Evolutionary conservation across 2,113 vertebrate genomes (phyloP), one percentile per base, ranked within the genome.

Genomic region (Ameiurus melas): DNA sequence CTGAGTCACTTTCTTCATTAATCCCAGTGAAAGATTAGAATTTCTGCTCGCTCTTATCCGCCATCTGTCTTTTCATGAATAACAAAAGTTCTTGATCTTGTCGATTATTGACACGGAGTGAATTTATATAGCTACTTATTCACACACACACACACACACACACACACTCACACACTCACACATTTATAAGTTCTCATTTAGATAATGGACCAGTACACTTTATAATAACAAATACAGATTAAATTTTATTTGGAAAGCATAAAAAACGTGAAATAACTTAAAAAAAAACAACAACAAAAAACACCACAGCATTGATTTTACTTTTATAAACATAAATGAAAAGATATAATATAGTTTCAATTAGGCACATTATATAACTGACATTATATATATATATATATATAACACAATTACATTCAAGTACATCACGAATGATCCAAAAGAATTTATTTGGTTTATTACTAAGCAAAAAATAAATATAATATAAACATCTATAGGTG

Each of bases 21-120:
- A 94, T 94, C 94, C 93, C 90, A 91, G 90, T 86, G 85, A 93
- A 91, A 95, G 92, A 95, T 95, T 93, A 92, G 89, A 94, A 89
- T 93, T 93, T 88, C 92, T 92, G 85, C 91, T 91, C 57, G 16
- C 86, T 87, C 90, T 93, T 90, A 94, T 95, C 93, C 92, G 92
- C 94, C 93, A 90, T 88, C 88, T 90, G 92, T 89, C 92, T 93
- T 93, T 94, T 91, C 91, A 93, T 93, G 87, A 94, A 94, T 87
- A 94, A 93, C 92, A 94, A 94, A 95, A 92, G 89, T 89, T 89
- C 89, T 91, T 91, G 92, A 93, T 95, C 85, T 88, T 94, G 93
- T 94, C 93, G 92, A 92, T 92, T 92, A 93, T 85, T 64, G 89
- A 86, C 90, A 89, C 81, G 66, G 58, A 58, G 89, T 87, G 84